Percentiles rank a stretch among this genome's conserved stretches.
phyloP scores from a whole-genome alignment of 2,797 vertebrate genomes.

The Galagoides demidoff region DNA sequence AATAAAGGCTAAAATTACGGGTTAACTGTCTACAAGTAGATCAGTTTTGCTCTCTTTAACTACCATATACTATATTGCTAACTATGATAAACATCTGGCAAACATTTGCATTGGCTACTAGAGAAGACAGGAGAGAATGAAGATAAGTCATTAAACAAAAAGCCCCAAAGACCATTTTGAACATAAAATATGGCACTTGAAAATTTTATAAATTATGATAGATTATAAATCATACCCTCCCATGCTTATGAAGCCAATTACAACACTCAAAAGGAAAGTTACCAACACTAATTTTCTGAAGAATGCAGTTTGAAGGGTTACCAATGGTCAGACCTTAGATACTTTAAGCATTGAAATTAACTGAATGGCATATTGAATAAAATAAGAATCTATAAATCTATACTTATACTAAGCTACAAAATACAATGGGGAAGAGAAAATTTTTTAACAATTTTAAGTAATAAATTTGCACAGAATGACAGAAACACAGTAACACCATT shows the following conservation, averaged over 20 bases:
- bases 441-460: background rate
- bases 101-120: slow-evolving; percentile 24
- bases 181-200: slow-evolving; percentile 23
- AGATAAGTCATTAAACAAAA: slow-evolving; percentile 53
- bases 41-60: slow-evolving; percentile 18
- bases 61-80: background rate
- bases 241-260: slow-evolving; percentile 38
- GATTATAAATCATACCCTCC: background rate
- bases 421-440: background rate
- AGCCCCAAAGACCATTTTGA: slow-evolving; percentile 40
- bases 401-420: slow-evolving; percentile 41
- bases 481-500: slow-evolving; percentile 41
- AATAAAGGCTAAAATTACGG: slow-evolving; percentile 15
- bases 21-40: slow-evolving; percentile 12
- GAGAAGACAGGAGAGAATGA: slow-evolving; percentile 28
- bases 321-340: background rate
- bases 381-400: slow-evolving; percentile 48
- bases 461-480: background rate
- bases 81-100: slow-evolving; percentile 3
- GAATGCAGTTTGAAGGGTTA: slow-evolving; percentile 10
- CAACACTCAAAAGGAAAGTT: slow-evolving; percentile 48
- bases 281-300: slow-evolving; percentile 44
- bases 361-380: slow-evolving; percentile 18
- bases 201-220: slow-evolving; percentile 25
- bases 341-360: slow-evolving; percentile 54